Base-by-base conservation (phyloP, 2,797 vertebrate species). In the Gorsachius magnificus region DNA sequence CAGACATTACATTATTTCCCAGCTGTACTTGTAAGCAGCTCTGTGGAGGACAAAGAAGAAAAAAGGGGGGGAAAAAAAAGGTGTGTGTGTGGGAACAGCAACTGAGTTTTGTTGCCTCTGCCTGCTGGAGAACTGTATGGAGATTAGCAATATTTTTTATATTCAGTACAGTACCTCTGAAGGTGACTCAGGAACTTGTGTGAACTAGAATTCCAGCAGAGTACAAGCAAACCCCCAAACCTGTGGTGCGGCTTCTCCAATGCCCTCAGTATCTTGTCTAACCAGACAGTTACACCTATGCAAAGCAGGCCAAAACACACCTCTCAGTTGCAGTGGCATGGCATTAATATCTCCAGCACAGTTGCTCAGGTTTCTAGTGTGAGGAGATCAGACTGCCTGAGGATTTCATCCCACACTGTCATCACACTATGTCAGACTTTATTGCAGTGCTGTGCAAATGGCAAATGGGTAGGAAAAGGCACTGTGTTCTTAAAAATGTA, bases 71-170 rank as follows among this genome's bases (percentile, higher is more conserved):
- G 9, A 13, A 45, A 60, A 43, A 33, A 5, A 1, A 6, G 2
- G 1, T 4, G 5, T 18, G 21, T 14, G 4, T 8, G 11, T 26
- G 20, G 26, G 61, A 89, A 93, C 66, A 90, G 84, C 82, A 93
- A 57, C 79, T 60, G 63, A 92, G 76, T 91, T 97, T 96, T 97
- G 96, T 94, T 93, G 87, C 92, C 60, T 91, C 89, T 94, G 84
- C 82, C 92, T 97, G 93, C 90, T 95, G 70, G 76, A 96, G 87
- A 92, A 81, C 69, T 78, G 65, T 87, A 93, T 93, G 87, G 79
- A 97, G 92, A 97, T 96, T 50, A 97, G 92, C 90, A 95, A 90
- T 92, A 88, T 81, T 96, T 96, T 97, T 97, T 96, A 93, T 86
- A 86, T 96, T 95, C 92, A 72, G 66, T 33, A 86, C 51, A 76